These are phyloP conservation scores for Operophtera brumata DNA, from an alignment of 2,888 invertebrate species.

Conservation along the genomic window DNA sequence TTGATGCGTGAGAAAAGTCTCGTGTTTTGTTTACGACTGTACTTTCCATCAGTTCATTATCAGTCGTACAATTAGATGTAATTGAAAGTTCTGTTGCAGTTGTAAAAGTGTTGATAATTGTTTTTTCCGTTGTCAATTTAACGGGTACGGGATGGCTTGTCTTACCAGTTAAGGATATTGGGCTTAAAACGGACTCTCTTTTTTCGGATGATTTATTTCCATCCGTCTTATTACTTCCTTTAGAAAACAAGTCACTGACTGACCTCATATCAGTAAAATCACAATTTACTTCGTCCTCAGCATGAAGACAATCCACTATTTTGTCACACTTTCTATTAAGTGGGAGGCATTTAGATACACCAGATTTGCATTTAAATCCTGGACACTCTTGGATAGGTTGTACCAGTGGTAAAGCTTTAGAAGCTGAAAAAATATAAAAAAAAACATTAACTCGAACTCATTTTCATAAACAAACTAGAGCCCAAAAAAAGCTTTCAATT, in stretches of 20 bases:
- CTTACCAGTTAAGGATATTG: not conserved
- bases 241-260: conserved; percentile 2
- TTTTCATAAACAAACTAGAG: no score
- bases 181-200: conserved; percentile 15
- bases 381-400: conserved; percentile 84
- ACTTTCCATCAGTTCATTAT: conserved; percentile 5
- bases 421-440: conserved; percentile 56
- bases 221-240: conserved; percentile 5
- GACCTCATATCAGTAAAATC: conserved; percentile 39
- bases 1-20: conserved; percentile 46
- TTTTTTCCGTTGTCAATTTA: not conserved
- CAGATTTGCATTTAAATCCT: conserved; percentile 85
- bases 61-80: not conserved
- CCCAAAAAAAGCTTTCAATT: not conserved
- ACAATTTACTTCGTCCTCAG: conserved; percentile 90
- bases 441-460: not conserved
- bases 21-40: not conserved
- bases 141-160: not conserved
- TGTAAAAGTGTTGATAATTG: not conserved
- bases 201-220: conserved; percentile 19
- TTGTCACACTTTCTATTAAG: conserved; percentile 85
- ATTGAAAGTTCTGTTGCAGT: conserved; percentile 3
- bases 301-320: conserved; percentile 87
- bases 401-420: conserved; percentile 65
- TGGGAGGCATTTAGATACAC: conserved; percentile 85